Conservation (phyloP, 2,797 vertebrate species). For the Enteromius anoplus region DNA sequence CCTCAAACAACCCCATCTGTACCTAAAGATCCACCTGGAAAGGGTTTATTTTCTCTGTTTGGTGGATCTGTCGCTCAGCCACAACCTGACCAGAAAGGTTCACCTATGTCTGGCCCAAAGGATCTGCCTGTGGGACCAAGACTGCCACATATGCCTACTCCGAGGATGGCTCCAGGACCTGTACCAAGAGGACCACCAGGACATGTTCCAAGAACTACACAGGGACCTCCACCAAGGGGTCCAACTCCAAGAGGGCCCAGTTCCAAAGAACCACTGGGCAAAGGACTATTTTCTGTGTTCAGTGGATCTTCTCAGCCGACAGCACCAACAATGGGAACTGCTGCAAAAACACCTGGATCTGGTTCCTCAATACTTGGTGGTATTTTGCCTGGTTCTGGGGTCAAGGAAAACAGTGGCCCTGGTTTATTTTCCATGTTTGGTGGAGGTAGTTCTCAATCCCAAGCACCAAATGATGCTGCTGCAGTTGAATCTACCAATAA, state of each 20-base stretch:
- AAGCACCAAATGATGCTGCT: constrained; percentile 36
- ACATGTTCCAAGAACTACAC: constrained; percentile 1
- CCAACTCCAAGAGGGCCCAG: constrained; percentile 36
- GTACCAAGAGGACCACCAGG: constrained; percentile 38
- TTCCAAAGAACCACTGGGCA: constrained; percentile 71
- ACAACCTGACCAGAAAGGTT: constrained; percentile 44
- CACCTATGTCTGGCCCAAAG: not conserved
- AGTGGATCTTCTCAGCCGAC: constrained; percentile 68
- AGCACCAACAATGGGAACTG: constrained; percentile 53
- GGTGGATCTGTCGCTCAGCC: constrained; percentile 68
- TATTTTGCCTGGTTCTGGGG: constrained; percentile 63
- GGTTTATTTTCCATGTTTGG: constrained; percentile 80
- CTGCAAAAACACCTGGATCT: constrained; percentile 58
- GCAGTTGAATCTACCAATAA: constrained; percentile 56
- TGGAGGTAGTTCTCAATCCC: constrained; percentile 57
- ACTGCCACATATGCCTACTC: constrained; percentile 1
- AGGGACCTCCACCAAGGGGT: constrained; percentile 16
- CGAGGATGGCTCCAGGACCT: constrained; percentile 23
- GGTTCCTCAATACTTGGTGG: constrained; percentile 61
- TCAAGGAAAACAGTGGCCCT: constrained; percentile 63
- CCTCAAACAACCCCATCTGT: constrained; percentile 54
- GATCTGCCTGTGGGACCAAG: constrained; percentile 27
- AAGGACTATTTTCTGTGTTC: constrained; percentile 80
- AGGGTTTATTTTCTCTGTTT: constrained; percentile 78
- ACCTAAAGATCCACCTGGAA: constrained; percentile 69